Evolutionary conservation across 2,797 vertebrate species (phyloP).

Genomic region (Pangasius djambal): DNA sequence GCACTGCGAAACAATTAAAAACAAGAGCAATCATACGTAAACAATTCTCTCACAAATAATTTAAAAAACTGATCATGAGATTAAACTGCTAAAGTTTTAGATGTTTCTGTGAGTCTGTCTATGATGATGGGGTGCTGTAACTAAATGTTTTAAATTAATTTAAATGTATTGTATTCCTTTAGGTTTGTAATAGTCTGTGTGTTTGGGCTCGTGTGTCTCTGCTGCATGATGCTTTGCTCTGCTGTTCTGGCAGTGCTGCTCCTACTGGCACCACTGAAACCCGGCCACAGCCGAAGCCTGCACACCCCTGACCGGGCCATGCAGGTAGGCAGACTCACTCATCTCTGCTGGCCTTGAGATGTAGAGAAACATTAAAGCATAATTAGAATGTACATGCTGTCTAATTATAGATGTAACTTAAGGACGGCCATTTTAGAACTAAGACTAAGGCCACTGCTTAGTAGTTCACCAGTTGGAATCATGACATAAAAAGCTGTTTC

Average conservation of each 20-base stretch:
- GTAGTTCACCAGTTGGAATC: background rate
- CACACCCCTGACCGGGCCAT: constrained; percentile 73
- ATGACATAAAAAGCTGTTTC: constrained; percentile 3
- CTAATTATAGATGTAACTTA: background rate
- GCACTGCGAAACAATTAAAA: background rate
- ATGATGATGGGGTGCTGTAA: background rate
- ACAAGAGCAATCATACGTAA: background rate
- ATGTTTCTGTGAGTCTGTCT: background rate
- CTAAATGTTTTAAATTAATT: background rate
- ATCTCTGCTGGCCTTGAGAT: background rate
- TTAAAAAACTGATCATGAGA: background rate
- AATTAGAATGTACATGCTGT: background rate
- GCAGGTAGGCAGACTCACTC: constrained; percentile 68
- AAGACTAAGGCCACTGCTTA: background rate
- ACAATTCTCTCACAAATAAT: background rate
- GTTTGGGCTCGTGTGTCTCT: constrained; percentile 33
- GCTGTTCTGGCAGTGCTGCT: constrained; percentile 73
- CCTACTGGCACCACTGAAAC: constrained; percentile 71
- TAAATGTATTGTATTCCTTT: constrained; percentile 12
- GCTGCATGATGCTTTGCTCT: constrained; percentile 73
- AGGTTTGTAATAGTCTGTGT: constrained; percentile 18
- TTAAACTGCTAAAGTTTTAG: background rate
- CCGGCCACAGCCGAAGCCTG: constrained; percentile 73
- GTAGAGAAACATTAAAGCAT: background rate
- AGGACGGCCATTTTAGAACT: background rate